A percentile compares a stretch with the other conserved stretches of the same genome.
These are phyloP conservation scores for Cheilosia soror DNA, from an alignment of 2,888 invertebrate genomes.

Conservation along the genomic window DNA sequence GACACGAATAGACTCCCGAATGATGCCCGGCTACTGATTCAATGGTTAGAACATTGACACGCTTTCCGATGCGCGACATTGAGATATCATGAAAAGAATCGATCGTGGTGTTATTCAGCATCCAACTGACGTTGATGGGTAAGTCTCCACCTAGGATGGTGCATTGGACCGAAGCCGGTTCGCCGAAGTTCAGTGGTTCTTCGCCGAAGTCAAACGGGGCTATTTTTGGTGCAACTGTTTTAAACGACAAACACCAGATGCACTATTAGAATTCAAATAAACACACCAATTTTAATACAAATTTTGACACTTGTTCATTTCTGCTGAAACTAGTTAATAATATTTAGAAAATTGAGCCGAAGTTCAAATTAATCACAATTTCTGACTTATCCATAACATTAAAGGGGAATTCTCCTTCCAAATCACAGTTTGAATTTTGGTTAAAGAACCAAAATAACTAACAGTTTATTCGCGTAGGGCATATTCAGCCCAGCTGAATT, in stretches of 20 bases:
- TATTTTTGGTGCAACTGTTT: slow-evolving; percentile 85
- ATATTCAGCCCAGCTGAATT: slow-evolving; percentile 13
- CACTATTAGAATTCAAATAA: not conserved
- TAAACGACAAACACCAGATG: not conserved
- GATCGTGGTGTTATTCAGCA: slow-evolving; percentile 83
- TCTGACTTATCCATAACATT: no score
- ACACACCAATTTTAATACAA: not conserved
- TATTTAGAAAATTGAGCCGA: no score
- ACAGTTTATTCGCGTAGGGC: no score
- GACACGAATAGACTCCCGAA: slow-evolving; percentile 89
- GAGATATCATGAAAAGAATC: slow-evolving; percentile 84
- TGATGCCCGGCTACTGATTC: slow-evolving; percentile 85
- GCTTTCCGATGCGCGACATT: slow-evolving; percentile 86
- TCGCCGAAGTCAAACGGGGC: slow-evolving; percentile 86
- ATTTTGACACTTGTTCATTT: not conserved
- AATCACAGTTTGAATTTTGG: no score
- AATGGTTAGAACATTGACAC: slow-evolving; percentile 87
- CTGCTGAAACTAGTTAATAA: no score
- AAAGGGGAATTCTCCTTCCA: no score
- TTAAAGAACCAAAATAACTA: no score
- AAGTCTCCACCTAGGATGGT: slow-evolving; percentile 87
- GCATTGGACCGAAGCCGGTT: slow-evolving; percentile 86
- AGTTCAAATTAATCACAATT: no score
- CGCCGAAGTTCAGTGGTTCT: slow-evolving; percentile 86
- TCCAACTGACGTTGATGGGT: slow-evolving; percentile 87